These are phyloP conservation scores for Exocentrus adspersus DNA, from an alignment of 2,888 invertebrate species.

Conservation along the genomic window DNA sequence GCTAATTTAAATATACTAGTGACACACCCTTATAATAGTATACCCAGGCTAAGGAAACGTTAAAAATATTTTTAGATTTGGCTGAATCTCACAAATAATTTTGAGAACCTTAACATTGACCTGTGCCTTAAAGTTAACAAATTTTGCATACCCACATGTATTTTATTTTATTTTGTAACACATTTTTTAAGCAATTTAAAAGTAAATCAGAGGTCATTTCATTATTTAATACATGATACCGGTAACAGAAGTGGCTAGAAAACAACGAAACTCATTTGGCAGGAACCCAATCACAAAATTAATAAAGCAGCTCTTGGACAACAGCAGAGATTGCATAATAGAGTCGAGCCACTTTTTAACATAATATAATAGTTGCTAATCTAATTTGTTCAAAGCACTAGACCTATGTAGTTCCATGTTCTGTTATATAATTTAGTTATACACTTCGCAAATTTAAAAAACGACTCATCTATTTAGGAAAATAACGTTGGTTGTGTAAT, in stretches of 20 bases:
- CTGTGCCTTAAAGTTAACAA: neutral
- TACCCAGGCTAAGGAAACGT: slow-evolving; percentile 9
- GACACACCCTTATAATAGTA: slow-evolving; percentile 8
- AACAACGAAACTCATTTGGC: neutral
- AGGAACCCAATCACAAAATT: neutral
- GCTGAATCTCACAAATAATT: slow-evolving; percentile 18
- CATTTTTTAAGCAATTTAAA: too few species aligned
- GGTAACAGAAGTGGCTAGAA: too few species aligned
- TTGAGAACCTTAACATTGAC: slow-evolving; percentile 20
- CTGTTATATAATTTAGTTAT: too few species aligned
- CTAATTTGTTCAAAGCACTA: too few species aligned
- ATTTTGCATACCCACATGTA: too few species aligned
- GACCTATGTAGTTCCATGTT: too few species aligned
- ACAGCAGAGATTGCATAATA: neutral
- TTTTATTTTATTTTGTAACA: too few species aligned
- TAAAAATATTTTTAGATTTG: slow-evolving; percentile 20
- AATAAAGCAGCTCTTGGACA: neutral
- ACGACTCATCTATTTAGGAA: neutral
- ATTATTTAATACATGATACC: too few species aligned
- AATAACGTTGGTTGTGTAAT: neutral
- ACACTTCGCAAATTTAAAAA: neutral
- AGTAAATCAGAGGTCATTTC: too few species aligned
- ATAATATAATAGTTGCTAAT: too few species aligned
- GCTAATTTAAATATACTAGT: neutral
- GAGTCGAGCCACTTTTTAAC: too few species aligned